Percentiles rank a stretch among this genome's conserved stretches.
phyloP scores from a whole-genome alignment of 1,140 invertebrate genomes.

The Papilio xuthus region DNA sequence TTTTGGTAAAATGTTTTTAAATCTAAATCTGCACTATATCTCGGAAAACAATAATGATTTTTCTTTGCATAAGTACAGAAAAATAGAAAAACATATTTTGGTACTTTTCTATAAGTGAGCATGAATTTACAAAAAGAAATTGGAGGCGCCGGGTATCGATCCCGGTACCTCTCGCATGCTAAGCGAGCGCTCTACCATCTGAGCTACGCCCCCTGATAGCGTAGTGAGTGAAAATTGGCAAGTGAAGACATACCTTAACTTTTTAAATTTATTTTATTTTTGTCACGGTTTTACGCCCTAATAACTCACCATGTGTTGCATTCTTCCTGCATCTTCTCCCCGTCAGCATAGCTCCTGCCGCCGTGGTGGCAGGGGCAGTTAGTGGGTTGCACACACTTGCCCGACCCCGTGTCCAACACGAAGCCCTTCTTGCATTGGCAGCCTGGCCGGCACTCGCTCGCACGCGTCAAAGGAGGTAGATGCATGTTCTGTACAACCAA shows the following conservation, averaged over 20 bases:
- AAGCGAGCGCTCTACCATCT: constrained; percentile 38
- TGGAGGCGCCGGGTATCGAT: constrained; percentile 38
- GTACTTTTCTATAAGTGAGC: too few relatives aligned
- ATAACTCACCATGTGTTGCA: constrained; percentile 90
- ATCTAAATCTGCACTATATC: too few relatives aligned
- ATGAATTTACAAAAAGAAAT: neutral
- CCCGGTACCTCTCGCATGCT: constrained; percentile 38
- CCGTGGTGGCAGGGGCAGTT: constrained; percentile 95
- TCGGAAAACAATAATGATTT: too few relatives aligned
- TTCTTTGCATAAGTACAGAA: too few relatives aligned
- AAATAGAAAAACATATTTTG: too few relatives aligned
- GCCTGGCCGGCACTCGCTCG: constrained; percentile 86
- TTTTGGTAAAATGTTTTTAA: neutral
- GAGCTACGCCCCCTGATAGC: constrained; percentile 31
- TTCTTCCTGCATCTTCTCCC: constrained; percentile 88
- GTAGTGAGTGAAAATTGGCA: neutral
- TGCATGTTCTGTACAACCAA: constrained; percentile 86
- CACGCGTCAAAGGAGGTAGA: constrained; percentile 63
- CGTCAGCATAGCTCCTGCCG: constrained; percentile 90
- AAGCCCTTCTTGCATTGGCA: constrained; percentile 90
- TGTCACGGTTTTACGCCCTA: too few relatives aligned
- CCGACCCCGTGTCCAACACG: constrained; percentile 86
- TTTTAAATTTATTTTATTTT: too few relatives aligned
- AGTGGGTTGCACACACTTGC: constrained; percentile 85
- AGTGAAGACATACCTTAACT: neutral